Conservation (phyloP, 2,797 vertebrate species). For the Tarsius wallacei region DNA sequence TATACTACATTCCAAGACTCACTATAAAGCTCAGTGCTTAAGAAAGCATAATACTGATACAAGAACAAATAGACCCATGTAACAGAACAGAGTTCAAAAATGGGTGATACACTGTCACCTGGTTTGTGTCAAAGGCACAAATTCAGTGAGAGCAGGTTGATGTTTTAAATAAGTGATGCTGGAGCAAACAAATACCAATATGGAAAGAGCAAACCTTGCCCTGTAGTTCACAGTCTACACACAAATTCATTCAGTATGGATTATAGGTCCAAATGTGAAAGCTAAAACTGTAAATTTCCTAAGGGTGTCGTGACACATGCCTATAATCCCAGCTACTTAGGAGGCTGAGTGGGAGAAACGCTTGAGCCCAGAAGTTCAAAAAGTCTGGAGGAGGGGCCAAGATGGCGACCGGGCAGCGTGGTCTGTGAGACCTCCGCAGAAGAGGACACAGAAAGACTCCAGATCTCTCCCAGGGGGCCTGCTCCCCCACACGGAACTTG, state of each 20-base stretch:
- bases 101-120: background rate
- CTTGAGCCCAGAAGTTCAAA: too few species aligned
- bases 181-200: background rate
- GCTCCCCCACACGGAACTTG: too few species aligned
- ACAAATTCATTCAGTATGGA: background rate
- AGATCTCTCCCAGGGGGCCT: too few species aligned
- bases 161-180: background rate
- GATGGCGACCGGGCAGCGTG: too few species aligned
- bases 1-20: background rate
- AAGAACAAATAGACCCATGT: background rate
- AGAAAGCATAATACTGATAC: background rate
- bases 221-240: background rate
- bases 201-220: background rate
- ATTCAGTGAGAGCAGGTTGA: background rate
- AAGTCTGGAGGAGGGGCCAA: too few species aligned
- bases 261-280: background rate
- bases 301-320: too few species aligned
- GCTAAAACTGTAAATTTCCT: background rate
- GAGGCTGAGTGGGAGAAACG: too few species aligned
- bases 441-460: too few species aligned
- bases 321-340: too few species aligned
- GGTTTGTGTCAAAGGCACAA: background rate
- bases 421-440: too few species aligned
- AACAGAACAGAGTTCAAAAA: background rate
- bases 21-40: too few species aligned